Conservation (phyloP, 2,797 vertebrate species). For the Heteromormyrus szaboi region DNA sequence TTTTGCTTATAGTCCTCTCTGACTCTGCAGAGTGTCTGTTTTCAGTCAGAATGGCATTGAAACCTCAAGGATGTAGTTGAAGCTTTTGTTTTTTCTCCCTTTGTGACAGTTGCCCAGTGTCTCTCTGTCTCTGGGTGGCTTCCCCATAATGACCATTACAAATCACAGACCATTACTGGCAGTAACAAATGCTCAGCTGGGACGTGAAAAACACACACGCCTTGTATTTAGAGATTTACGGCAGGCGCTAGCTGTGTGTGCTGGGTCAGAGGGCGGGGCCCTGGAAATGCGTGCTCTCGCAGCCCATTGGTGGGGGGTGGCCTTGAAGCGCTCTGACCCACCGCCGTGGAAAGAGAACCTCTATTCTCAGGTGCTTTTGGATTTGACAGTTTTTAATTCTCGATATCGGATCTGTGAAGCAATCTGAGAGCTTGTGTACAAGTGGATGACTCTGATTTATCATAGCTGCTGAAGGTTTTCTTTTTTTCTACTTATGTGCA, state of each 20-base stretch:
- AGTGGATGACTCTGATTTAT: conserved; percentile 19
- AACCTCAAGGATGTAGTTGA: not conserved
- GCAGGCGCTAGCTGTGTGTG: not conserved
- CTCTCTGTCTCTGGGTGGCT: not conserved
- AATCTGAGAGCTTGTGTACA: conserved; percentile 12
- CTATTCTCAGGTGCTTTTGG: not conserved
- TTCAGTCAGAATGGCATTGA: not conserved
- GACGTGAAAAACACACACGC: not conserved
- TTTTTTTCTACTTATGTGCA: conserved; percentile 24
- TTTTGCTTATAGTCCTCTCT: not conserved
- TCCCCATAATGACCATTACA: conserved; percentile 6
- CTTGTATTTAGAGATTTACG: not conserved
- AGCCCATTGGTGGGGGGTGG: not conserved
- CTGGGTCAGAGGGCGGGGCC: not conserved
- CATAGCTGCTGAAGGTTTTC: not conserved
- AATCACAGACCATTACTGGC: conserved; percentile 10
- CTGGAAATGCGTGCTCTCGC: not conserved
- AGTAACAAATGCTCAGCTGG: not conserved
- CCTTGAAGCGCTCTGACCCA: not conserved
- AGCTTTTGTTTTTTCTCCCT: not conserved
- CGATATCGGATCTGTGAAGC: not conserved
- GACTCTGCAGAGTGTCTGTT: not conserved
- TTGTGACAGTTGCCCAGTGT: not conserved
- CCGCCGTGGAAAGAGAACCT: not conserved
- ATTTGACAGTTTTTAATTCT: not conserved